Base-by-base conservation (phyloP, 2,113 vertebrate species). In the Perca schrenkii region DNA sequence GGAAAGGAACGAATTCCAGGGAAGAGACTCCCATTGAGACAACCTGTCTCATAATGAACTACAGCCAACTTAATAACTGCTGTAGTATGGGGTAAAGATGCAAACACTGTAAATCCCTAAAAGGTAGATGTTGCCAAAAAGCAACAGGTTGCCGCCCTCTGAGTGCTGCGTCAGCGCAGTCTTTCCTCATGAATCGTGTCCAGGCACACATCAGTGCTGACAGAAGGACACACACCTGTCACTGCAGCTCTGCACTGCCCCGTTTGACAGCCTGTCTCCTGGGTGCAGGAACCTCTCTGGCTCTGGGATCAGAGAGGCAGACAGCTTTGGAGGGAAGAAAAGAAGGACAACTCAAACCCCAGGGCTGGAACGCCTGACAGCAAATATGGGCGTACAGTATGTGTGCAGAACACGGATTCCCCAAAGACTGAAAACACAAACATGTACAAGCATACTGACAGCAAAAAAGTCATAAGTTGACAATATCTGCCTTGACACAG, bases 121-220 rank as follows among this genome's bases (percentile, higher is more conserved):
- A 40, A 43, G 68, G 69, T 54, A 61, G 57, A 36, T 60, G 49
- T 57, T 60, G 57, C 40, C 2, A 46, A 36, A 77, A 70, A 80
- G 58, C 70, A 58, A 72, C 80, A 81, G 57, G 85, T 86, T 58
- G 25, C 16, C 40, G 8, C 60, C 34, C 31, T 54, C 31, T 63
- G 53, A 69, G 4, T 78, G 88, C 83, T 78, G 68, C 50, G 56
- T 93, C 88, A 85, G 85, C 74, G 0, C 63, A 56, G 60, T 47
- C 54, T 4, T 43, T 34, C 19, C 34, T 63, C 31, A 12, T 54
- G 21, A 79, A 70, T 62, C 56, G 1, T 2, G 77, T 49, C 34
- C 57, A 43, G 70, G 46, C 40, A 54, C 77, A 53, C 6, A n/a
- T 83, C 60, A 65, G 69, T 36, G 36, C 56, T 64, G 76, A 82